Base-by-base conservation (phyloP, 2,888 invertebrate genomes). In the Spodoptera picta region DNA sequence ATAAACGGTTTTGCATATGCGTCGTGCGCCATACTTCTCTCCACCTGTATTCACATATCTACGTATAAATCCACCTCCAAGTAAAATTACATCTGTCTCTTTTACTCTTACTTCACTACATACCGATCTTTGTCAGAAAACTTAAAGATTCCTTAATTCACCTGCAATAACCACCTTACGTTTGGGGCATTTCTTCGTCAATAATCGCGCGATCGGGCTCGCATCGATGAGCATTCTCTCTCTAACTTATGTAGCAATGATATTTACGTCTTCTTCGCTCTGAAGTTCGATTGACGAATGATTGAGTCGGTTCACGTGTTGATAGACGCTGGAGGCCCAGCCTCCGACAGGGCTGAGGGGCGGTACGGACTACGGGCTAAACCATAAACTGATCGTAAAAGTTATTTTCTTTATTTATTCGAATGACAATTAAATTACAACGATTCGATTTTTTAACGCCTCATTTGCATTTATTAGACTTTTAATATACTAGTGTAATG, bases 251-350 rank as follows among this genome's bases (percentile, higher is more conserved):
- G 72, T 56, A 62, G 70, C 77, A 75, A 71, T 65, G 60, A 82
- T 87, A 82, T 87, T 84, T 86, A 87, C 83, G 84, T 92, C 92
- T 90, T 91, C 86, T 80, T 92, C 88, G 60, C 81, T 80, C 88
- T 63, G 74, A 77, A 77, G 81, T 85, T 88, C 84, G 87, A 92
- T 90, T 92, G 90, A 93, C 90, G 91, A 91, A 91, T 92, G 91
- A 92, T 92, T 90, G 91, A 91, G 87, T 85, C 83, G 84, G 81
- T 84, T 80, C 82, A 85, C 85, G 87, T 86, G 85, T 88, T 84
- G 90, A 90, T 89, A 87, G 84, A 81, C 81, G 83, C 83, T 83
- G 82, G 80, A 85, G 86, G 90, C 85, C 87, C 87, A 82, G 85
- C 86, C 89, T 87, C 81, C 85, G 83, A 77, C 73, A 75, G 75